Base-by-base conservation (phyloP, 2,113 vertebrate genomes). In the Pterocles orientalis region DNA sequence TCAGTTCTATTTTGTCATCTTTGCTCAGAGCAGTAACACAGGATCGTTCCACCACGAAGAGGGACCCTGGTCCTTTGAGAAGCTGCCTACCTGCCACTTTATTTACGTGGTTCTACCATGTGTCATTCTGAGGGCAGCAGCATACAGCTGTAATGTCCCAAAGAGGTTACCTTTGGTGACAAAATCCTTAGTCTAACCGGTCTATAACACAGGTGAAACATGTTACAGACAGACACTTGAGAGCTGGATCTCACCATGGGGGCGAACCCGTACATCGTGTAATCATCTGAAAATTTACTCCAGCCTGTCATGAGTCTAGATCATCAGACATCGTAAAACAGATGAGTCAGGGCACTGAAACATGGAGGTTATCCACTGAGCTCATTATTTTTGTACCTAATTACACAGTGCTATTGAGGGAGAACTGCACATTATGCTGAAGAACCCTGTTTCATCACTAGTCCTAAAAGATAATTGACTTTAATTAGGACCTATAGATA, bases 311-410 rank as follows among this genome's bases (percentile, higher is more conserved):
- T 75, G 79, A 92, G 82, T 47, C 75, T 86, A 31, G 78, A 76
- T 92, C 68, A 43, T 88, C 89, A 53, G 56, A 65, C 85, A 88
- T 82, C 66, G 47, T 94, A 95, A 96, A 96, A 28, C 50, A 82
- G 31, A 92, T 95, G 94, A 95, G 77, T 96, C 89, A 93, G 82
- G 86, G 71, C 61, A 68, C 89, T 92, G 78, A 86, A 96, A 85
- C 87, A 65, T 48, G 41, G 82, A 79, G 62, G 75, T 71, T 79
- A 85, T 68, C 86, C 41, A 41, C 83, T 51, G 89, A 96, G 86
- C 90, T 96, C 89, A 58, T 95, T 89, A 54, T 91, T 89, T 95
- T 95, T 15, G 7, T 96, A 81, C 24, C 31, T 91, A 95, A 94
- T 91, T 97, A 88, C 75, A 90, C 36, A 43, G 66, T 88, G 58